Evolutionary conservation across 2,113 vertebrate species (phyloP).

Genomic region (Spea bombifrons): DNA sequence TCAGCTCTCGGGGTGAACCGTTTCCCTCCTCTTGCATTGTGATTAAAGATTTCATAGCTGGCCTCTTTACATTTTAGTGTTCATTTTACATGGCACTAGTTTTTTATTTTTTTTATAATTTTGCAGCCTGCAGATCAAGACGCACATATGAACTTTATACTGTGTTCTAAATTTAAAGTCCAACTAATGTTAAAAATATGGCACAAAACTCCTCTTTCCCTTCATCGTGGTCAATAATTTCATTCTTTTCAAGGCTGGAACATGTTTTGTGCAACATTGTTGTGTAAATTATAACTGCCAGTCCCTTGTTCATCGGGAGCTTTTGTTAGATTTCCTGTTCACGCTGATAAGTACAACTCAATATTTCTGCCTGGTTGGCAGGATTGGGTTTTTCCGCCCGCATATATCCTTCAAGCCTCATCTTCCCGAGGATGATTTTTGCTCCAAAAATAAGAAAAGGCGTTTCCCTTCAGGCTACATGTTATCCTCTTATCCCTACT

Average conservation of each 20-base stretch:
- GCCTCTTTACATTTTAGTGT: too few species aligned
- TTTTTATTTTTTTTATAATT: too few species aligned
- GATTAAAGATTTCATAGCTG: too few species aligned
- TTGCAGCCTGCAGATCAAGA: too few species aligned
- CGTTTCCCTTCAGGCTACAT: constrained; percentile 83
- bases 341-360: constrained; percentile 57
- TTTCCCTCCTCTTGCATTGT: too few species aligned
- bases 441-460: constrained; percentile 75
- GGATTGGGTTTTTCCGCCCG: constrained; percentile 56
- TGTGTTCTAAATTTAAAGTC: background rate
- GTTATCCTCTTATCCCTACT: constrained; percentile 99
- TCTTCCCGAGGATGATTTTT: constrained; percentile 66
- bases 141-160: too few species aligned
- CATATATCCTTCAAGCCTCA: constrained; percentile 63
- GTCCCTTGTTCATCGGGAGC: constrained; percentile 20
- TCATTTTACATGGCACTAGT: too few species aligned
- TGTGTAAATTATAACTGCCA: constrained; percentile 34
- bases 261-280: constrained; percentile 11
- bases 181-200: constrained; percentile 8
- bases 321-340: constrained; percentile 47
- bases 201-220: background rate
- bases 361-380: constrained; percentile 65
- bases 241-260: constrained; percentile 33
- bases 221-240: constrained; percentile 24
- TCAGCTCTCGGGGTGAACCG: too few species aligned